Base-by-base conservation (phyloP, 37 sponge, comb jelly and placozoan species). In the Corticium candelabrum region DNA sequence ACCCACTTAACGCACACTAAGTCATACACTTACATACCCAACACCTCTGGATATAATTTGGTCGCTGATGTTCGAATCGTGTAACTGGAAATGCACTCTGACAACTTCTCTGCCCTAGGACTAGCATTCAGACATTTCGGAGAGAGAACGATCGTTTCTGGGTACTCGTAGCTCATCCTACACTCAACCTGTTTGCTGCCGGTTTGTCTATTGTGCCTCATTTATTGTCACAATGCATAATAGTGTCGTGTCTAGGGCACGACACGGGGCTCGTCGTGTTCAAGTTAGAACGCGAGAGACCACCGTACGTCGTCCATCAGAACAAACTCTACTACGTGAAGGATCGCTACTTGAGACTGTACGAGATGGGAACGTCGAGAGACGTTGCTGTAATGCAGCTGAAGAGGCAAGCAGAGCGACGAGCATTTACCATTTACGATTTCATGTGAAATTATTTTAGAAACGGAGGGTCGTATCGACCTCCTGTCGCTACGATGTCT, bases 221-320 rank as follows among this genome's bases (percentile, higher is more conserved):
- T 80, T 57, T 70, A 7, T 38, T 39, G 70, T 35, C 36, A 57
- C 39, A 7, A 21, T 79, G 1, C 38, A 3, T 32, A 27, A 31
- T 71, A 29, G 7, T 71, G 11, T 29, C 71, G 34, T 39, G 31
- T 67, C 27, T 81, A 91, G 96, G 99, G 68, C 99, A 97, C 75
- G 99, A 97, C 80, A 83, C 77, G 72, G 99, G 99, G 5, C 84
- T 97, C 86, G 69, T 94, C 76, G 92, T 97, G 34, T 97, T 97
- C 85, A 97, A 97, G 74, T 74, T 97, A 70, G 98, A 97, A 78
- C 79, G 95, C 35, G 99, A 97, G 86, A 82, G 95, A 78, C 99
- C 99, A 30, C 91, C 99, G n/a, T 91, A 85, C 78, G 82, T 88
- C 21, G 81, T 91, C 29, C 86, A 94, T 78, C 83, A 87, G 67